phyloP scores from a whole-genome alignment of 2,797 vertebrate species.

The Apogon hyalosoma region DNA sequence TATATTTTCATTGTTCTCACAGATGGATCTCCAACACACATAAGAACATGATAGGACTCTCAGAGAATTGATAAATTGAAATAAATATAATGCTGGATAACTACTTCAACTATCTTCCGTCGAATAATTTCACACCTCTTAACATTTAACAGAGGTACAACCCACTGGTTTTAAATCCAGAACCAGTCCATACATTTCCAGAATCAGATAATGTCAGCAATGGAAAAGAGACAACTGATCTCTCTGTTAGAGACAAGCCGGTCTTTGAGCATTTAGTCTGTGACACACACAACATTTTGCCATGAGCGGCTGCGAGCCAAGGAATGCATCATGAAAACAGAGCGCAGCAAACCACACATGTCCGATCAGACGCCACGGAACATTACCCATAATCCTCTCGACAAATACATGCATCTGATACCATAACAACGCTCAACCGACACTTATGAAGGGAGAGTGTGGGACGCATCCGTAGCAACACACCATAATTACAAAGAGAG shows the following conservation, averaged over 20 bases:
- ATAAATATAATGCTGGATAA: no score
- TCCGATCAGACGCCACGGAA: slow-evolving; percentile 74
- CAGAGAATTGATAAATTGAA: no score
- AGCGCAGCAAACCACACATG: slow-evolving; percentile 62
- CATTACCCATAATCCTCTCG: slow-evolving; percentile 79
- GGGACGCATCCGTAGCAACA: slow-evolving; percentile 82
- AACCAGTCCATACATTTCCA: not conserved
- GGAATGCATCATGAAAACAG: slow-evolving; percentile 71
- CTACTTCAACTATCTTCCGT: no score
- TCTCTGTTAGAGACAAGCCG: slow-evolving; percentile 43
- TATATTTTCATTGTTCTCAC: no score
- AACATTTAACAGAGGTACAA: no score
- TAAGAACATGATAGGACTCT: no score
- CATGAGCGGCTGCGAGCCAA: slow-evolving; percentile 55
- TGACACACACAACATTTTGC: slow-evolving; percentile 53
- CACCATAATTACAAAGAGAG: slow-evolving; percentile 88
- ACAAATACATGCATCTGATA: slow-evolving; percentile 80
- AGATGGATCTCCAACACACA: no score
- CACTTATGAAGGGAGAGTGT: slow-evolving; percentile 75
- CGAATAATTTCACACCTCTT: no score
- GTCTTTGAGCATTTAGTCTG: slow-evolving; percentile 44
- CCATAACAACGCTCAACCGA: slow-evolving; percentile 77
- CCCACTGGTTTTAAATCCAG: no score
- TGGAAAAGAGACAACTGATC: slow-evolving; percentile 39
- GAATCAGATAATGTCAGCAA: slow-evolving; percentile 10